These are phyloP conservation scores for Artemisiospiza belli DNA, from an alignment of 2,113 vertebrate species.

Conservation along the genomic window DNA sequence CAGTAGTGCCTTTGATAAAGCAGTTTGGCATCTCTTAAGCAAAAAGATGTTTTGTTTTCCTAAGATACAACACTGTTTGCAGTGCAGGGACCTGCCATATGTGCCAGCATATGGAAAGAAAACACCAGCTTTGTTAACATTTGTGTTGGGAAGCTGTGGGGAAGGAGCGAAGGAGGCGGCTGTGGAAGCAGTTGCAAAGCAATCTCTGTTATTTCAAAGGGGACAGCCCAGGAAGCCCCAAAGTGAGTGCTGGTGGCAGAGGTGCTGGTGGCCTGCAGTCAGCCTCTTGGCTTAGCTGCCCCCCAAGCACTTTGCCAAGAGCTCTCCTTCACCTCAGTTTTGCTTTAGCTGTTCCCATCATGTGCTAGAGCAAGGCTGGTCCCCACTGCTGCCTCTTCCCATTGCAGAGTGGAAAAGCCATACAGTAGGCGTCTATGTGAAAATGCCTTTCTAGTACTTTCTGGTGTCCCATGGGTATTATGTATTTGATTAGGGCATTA, in stretches of 20 bases:
- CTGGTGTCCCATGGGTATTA: not conserved
- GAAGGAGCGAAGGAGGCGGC: fast-evolving
- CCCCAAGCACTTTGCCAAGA: fast-evolving
- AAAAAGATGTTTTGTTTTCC: conserved; percentile 50
- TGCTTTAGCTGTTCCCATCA: not conserved
- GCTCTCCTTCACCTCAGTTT: not conserved
- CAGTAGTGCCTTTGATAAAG: conserved; percentile 58
- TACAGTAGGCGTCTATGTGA: conserved; percentile 18
- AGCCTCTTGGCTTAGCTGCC: not conserved
- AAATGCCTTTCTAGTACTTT: conserved; percentile 23
- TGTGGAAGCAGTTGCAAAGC: not conserved
- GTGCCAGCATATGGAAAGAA: conserved; percentile 28
- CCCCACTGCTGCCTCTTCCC: not conserved
- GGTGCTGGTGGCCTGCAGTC: not conserved
- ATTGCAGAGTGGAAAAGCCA: not conserved
- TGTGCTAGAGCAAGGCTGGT: not conserved
- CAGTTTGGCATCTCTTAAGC: conserved; percentile 13
- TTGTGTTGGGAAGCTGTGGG: not conserved
- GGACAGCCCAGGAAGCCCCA: not conserved
- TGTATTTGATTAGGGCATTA: conserved; percentile 27
- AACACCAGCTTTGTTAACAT: not conserved
- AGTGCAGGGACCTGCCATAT: not conserved
- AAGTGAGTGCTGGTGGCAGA: not conserved
- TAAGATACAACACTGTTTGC: not conserved
- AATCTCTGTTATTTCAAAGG: not conserved